Conservation (phyloP, 2,113 vertebrate genomes). For the Etheostoma cragini region DNA sequence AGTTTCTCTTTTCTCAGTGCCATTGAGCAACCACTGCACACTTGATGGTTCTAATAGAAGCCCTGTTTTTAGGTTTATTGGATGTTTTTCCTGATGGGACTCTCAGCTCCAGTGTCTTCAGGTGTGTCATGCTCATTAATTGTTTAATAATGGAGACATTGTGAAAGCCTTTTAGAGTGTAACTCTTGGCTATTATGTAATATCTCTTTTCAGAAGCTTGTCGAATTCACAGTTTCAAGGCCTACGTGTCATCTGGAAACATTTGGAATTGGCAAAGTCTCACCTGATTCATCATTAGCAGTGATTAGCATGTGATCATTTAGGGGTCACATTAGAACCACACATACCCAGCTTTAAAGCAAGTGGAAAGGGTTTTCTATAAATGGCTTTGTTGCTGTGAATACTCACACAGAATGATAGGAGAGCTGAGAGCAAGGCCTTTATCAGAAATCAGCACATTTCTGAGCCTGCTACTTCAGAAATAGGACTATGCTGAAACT, state of each 20-base stretch:
- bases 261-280: background rate
- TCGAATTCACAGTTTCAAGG: constrained; percentile 17
- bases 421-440: background rate
- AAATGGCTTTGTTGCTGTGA: constrained; percentile 20
- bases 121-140: constrained; percentile 27
- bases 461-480: constrained; percentile 4
- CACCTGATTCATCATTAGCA: constrained; percentile 18
- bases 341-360: background rate
- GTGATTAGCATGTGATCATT: constrained; percentile 12
- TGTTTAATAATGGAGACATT: constrained; percentile 14
- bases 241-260: background rate
- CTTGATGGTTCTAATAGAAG: background rate
- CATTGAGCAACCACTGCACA: background rate
- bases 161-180: constrained; percentile 22
- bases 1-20: background rate
- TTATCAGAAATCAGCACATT: constrained; percentile 11
- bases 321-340: background rate
- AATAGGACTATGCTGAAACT: background rate
- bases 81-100: background rate
- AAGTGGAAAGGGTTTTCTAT: background rate
- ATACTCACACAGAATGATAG: constrained; percentile 2
- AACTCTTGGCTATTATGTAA: constrained; percentile 19
- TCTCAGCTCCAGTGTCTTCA: constrained; percentile 13
- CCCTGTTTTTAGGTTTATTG: background rate
- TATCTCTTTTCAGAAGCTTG: background rate